Evolutionary conservation across 2,888 invertebrate genomes (phyloP).

Genomic region (Drosophila leonis): DNA sequence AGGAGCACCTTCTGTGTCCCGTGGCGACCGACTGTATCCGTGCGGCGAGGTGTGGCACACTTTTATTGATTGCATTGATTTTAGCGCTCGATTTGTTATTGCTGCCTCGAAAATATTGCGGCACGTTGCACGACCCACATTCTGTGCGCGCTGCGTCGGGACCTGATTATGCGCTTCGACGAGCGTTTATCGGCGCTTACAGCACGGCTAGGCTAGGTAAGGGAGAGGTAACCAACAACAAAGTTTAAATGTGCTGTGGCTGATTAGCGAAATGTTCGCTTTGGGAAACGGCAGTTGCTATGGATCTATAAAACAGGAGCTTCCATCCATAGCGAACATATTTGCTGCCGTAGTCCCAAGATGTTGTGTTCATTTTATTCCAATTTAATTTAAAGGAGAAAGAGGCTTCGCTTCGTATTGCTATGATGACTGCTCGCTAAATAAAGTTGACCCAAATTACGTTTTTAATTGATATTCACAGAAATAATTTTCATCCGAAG

Average conservation of each 20-base stretch:
- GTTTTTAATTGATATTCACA: background rate
- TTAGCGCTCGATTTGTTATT: slow-evolving; percentile 55
- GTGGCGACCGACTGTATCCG: slow-evolving; percentile 5
- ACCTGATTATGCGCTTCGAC: slow-evolving; percentile 39
- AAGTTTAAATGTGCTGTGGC: slow-evolving; percentile 21
- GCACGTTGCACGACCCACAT: slow-evolving; percentile 47
- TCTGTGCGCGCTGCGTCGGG: slow-evolving; percentile 8
- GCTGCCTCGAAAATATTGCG: slow-evolving; percentile 25
- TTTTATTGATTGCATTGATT: slow-evolving; percentile 78
- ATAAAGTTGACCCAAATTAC: background rate
- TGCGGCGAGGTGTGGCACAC: slow-evolving; percentile 29
- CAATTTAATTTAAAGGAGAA: background rate
- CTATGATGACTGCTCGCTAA: background rate
- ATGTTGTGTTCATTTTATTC: background rate
- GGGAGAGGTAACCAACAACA: slow-evolving; percentile 1
- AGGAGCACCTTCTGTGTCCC: slow-evolving; percentile 39
- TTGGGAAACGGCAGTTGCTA: background rate
- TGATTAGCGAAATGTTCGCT: slow-evolving; percentile 18
- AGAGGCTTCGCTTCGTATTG: no score
- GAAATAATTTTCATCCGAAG: background rate
- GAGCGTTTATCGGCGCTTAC: slow-evolving; percentile 15
- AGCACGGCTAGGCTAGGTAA: background rate
- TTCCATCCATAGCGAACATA: background rate
- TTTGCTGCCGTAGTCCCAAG: background rate
- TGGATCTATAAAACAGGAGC: background rate